Base-by-base conservation (phyloP, 2,888 invertebrate species). In the Eilema caniola region DNA sequence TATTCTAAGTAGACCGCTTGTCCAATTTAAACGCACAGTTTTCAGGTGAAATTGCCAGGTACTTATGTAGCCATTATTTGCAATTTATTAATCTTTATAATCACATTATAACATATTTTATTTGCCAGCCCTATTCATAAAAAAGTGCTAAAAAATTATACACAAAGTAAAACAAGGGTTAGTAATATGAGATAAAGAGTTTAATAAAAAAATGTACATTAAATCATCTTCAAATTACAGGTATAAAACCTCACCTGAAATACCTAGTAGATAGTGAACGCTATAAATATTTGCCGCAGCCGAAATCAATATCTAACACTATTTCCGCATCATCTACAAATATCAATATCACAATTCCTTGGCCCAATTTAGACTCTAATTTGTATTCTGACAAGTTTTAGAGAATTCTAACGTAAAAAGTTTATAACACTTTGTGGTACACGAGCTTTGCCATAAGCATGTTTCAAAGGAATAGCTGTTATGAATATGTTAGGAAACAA, bases 291-390 rank as follows among this genome's bases (percentile, higher is more conserved):
- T 7, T 25, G 25, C 24, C 62, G 56, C 56, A 66, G 64, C 71
- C 66, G 66, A 73, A 82, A 75, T 82, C 80, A 71, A 80, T 82
- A 57, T 23, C 56, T 37, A 70, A n/a, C 47, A 63, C 77, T 81
- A 82, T 82, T 82, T 80, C 24, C 66, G 71, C 78, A 74, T 65
- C 62, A 33, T 57, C 68, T 64, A 67, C 31, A 69, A 73, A 76
- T 62, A 76, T 53, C n/a, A n/a, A 53, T 53, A n/a, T 53, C n/a
- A n/a, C 53, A n/a, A 68, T 70, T 73, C 71, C 47, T 74, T 65
- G 74, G 64, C 57, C 66, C 59, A 83, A 73, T 79, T 74, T 72
- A 75, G 73, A 56, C 66, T 62, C 59, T 67, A 76, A 70, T 81
- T 77, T 71, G 71, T 74, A 75, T 74, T 75, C 78, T 62, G 31